Evolutionary conservation across 2,888 invertebrate species (phyloP), one percentile per base, ranked within the genome.

Genomic region (Mythimna ferrago): DNA sequence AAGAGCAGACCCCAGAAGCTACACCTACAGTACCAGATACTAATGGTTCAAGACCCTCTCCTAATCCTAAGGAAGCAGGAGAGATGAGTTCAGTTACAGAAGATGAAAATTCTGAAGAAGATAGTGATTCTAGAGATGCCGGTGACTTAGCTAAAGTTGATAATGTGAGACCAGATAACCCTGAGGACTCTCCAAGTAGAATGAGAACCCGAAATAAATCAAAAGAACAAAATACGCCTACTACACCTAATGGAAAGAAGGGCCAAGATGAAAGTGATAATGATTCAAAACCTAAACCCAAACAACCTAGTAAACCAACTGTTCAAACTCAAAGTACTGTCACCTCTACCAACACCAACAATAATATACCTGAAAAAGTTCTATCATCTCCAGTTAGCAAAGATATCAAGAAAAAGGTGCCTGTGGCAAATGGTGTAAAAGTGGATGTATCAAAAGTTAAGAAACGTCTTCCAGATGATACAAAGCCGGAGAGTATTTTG

Each of bases 71-170:
- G 92, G 98, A 97, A 92, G 96, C 94, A 44, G 97, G 97, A 79
- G 98, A 98, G 92, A 98, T 97, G 90, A 98, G 97, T 94, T 98
- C 98, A 76, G 98, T 98, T 78, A 98, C 98, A 69, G 98, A 98
- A 93, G 98, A 98, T 96, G 99, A 99, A 93, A 98, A 98, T 95
- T 99, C 99, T 83, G 99, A 99, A 92, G 99, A 99, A 93, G 99
- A 99, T 93, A 99, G 99, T 93, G 99, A 99, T 95, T 99, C 98
- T 74, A 97, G 99, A 91, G 98, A 99, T 90, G 97, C 98, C 86
- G 98, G 93, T 79, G 96, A 96, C 81, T 98, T 92, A 97, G 98
- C 95, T 98, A 99, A 96, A 98, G 98, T 95, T 97, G 99, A 95
- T 97, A 98, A 95, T 98, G 86, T 90, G 54, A 98, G 91, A 98